Base-by-base conservation (phyloP, 2,113 vertebrate species). In the Aegithalos caudatus region DNA sequence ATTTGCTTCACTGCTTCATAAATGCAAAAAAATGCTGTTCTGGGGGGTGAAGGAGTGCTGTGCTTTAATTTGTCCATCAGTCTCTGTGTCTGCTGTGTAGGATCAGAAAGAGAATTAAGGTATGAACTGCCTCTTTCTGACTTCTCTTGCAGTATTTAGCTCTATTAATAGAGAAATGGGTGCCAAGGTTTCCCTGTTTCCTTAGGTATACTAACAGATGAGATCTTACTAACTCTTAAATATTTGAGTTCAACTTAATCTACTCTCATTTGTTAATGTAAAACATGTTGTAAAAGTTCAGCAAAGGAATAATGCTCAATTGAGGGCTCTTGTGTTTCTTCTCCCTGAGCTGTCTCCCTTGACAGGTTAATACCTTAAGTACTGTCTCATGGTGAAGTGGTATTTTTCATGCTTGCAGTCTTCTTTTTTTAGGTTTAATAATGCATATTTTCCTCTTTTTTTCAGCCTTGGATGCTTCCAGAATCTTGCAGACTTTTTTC, bases 401-500 rank as follows among this genome's bases (percentile, higher is more conserved):
- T 48, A 5, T 28, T 84, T 92, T 66, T 91, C 38, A 33, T 86
- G 65, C 13, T 66, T 66, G 45, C 8, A 29, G 14, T 74, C 9
- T 4, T 58, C 27, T 77, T 74, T 56, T 80, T 24, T 56, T 35
- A 28, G 58, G 3, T 81, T 31, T 93, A 66, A 70, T 94, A 85
- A 97, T 61, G 37, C 8, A 1, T 77, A 3, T 93, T 90, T 93
- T 58, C 91, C n/a, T 92, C 54, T 33, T 67, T 51, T 91, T 97
- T 95, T 54, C 95, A 99, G 99, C 95, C 95, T 98, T 72, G 99
- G 99, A 54, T 98, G 99, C 83, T 91, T 98, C 50, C 98, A 98
- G 98, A 99, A 99, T 97, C 95, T 99, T 54, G 98, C 98, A 38
- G 98, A 99, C 72, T 99, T 99, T 96, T 99, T 99, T 95, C 99